Evolutionary conservation across 2,113 vertebrate genomes (phyloP).

Genomic region (Ahaetulla prasina): DNA sequence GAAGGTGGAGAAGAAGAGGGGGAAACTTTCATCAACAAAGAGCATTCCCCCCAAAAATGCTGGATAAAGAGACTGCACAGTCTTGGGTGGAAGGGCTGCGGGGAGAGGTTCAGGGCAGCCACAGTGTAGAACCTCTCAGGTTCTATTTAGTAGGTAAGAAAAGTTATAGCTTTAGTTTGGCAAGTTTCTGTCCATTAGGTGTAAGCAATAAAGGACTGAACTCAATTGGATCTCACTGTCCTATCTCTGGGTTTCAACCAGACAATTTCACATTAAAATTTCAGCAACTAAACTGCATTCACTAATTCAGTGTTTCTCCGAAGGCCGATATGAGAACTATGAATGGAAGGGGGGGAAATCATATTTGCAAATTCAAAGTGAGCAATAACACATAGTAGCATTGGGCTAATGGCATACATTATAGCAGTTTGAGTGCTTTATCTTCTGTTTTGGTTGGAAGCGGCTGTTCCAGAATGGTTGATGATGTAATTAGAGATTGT

Average conservation of each 20-base stretch:
- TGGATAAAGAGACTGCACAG: background rate
- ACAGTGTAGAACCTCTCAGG: background rate
- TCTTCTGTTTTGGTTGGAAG: constrained; percentile 28
- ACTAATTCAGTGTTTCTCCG: constrained; percentile 41
- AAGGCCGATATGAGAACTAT: constrained; percentile 33
- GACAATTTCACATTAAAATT: constrained; percentile 12
- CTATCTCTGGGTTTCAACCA: background rate
- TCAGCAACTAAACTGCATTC: background rate
- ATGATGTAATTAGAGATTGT: constrained; percentile 81
- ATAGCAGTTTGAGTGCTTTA: constrained; percentile 39
- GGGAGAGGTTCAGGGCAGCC: background rate
- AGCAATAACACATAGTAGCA: constrained; percentile 44
- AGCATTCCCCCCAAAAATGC: background rate
- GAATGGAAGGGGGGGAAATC: constrained; percentile 46
- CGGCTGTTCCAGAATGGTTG: constrained; percentile 68
- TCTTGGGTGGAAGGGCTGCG: no score
- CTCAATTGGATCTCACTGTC: background rate
- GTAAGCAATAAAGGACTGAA: background rate
- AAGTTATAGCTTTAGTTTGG: background rate
- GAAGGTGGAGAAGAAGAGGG: background rate
- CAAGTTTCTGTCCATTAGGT: background rate
- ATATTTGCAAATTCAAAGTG: constrained; percentile 42
- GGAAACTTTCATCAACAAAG: background rate
- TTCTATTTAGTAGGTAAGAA: background rate
- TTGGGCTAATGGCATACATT: constrained; percentile 52